These are phyloP conservation scores for Megalops atlanticus DNA, from an alignment of 2,113 vertebrate species.

Conservation along the genomic window DNA sequence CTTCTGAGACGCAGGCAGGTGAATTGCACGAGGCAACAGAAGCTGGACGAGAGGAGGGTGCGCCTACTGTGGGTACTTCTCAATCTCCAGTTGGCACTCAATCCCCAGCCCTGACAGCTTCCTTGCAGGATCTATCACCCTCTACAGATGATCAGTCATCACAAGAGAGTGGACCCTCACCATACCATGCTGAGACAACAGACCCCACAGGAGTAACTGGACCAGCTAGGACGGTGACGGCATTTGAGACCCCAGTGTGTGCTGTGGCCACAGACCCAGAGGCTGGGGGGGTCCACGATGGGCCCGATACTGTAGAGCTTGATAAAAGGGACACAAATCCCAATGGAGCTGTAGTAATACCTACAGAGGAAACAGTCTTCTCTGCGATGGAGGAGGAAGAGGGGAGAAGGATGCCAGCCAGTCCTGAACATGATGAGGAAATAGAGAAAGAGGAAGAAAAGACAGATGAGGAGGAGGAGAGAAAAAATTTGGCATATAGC, in stretches of 20 bases:
- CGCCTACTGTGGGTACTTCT: not conserved
- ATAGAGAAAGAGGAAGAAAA: not conserved
- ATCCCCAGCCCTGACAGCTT: not conserved
- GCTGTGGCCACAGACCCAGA: not conserved
- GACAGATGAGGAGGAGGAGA: not conserved
- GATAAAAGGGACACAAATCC: not conserved
- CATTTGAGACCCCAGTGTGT: not conserved
- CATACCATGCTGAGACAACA: not conserved
- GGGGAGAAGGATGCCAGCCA: not conserved
- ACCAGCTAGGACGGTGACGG: not conserved
- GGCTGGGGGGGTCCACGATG: not conserved
- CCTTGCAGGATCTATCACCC: not conserved
- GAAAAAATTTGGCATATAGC: too few relatives aligned
- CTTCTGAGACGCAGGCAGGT: not conserved
- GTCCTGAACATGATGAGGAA: not conserved
- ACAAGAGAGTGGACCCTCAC: not conserved
- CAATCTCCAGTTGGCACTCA: not conserved
- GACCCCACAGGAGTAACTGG: not conserved
- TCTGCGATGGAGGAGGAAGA: not conserved
- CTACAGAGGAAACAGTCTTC: not conserved
- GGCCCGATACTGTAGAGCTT: not conserved
- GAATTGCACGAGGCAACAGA: not conserved
- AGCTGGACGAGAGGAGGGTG: not conserved
- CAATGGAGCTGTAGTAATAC: not conserved
- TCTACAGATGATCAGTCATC: not conserved